Evolutionary conservation across 2,113 vertebrate genomes (phyloP).

Genomic region (Acinonyx jubatus): DNA sequence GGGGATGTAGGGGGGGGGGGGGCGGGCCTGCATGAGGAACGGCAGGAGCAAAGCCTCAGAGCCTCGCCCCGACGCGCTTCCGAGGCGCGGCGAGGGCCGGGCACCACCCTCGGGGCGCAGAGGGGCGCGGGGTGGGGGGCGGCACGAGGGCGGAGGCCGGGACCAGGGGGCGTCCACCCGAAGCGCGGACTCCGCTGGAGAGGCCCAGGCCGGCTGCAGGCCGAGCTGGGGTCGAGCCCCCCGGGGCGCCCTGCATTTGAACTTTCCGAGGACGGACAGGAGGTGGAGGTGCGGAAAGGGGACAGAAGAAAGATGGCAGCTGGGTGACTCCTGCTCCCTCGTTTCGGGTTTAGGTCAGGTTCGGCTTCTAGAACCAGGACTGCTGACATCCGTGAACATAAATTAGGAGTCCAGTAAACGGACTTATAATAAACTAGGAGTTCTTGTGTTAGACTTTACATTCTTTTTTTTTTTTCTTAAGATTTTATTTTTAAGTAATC

Average conservation of each 20-base stretch:
- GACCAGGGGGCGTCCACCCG: too few species aligned
- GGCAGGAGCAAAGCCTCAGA: neutral
- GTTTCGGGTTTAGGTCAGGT: accelerated
- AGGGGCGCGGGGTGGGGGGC: neutral
- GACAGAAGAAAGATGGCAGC: neutral
- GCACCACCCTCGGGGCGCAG: too few species aligned
- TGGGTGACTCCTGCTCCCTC: neutral
- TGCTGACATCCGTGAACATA: too few species aligned
- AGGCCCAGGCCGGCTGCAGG: neutral
- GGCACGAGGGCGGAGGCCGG: neutral
- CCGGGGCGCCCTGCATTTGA: too few species aligned
- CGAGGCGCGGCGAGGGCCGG: neutral
- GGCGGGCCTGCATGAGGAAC: neutral
- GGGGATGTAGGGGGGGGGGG: neutral
- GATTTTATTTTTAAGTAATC: too few species aligned
- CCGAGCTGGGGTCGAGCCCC: too few species aligned
- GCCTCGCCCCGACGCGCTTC: neutral
- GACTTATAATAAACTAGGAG: neutral
- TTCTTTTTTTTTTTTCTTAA: neutral
- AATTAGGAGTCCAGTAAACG: too few species aligned
- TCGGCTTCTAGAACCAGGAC: neutral
- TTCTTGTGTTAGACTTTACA: neutral
- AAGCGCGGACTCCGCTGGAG: neutral
- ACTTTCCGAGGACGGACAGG: neutral
- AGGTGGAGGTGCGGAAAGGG: too few species aligned